phyloP scores from a whole-genome alignment of 2,888 invertebrate genomes.

The Salticus scenicus region DNA sequence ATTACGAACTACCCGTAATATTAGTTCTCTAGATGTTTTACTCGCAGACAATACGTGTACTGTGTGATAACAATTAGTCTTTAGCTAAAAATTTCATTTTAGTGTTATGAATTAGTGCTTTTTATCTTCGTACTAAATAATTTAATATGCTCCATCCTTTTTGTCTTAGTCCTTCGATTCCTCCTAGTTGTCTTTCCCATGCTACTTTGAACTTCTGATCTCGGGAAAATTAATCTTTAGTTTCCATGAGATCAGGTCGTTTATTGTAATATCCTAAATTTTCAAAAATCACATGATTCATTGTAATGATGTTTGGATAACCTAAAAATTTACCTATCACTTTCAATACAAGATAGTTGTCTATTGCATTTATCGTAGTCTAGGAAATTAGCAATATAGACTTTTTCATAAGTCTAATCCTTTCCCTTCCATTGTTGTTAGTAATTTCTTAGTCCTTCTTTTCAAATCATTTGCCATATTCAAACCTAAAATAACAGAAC shows the following conservation, averaged over 20 bases:
- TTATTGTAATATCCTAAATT: not conserved
- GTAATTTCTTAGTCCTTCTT: not conserved
- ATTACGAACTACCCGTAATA: not conserved
- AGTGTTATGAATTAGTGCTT: not conserved
- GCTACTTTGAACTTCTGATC: not conserved
- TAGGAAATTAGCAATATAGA: not conserved
- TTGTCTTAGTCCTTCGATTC: conserved; percentile 23
- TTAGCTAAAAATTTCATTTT: not conserved
- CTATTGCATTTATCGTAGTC: conserved; percentile 19
- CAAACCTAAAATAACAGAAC: no score
- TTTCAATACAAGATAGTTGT: not conserved
- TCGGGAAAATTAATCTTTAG: not conserved
- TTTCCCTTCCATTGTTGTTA: not conserved
- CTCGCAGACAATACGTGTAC: not conserved
- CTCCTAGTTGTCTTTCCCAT: conserved; percentile 11
- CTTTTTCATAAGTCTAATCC: not conserved
- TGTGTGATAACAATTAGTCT: conserved; percentile 2
- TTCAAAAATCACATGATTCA: conserved; percentile 6
- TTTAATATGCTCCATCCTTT: conserved; percentile 24
- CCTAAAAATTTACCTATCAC: conserved; percentile 7
- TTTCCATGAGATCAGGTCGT: not conserved
- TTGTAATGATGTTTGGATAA: not conserved
- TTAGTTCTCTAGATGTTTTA: not conserved
- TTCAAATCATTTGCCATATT: not conserved
- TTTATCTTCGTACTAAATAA: not conserved